Base-by-base conservation (phyloP, 2,888 invertebrate genomes). In the Yponomeuta evonymella region DNA sequence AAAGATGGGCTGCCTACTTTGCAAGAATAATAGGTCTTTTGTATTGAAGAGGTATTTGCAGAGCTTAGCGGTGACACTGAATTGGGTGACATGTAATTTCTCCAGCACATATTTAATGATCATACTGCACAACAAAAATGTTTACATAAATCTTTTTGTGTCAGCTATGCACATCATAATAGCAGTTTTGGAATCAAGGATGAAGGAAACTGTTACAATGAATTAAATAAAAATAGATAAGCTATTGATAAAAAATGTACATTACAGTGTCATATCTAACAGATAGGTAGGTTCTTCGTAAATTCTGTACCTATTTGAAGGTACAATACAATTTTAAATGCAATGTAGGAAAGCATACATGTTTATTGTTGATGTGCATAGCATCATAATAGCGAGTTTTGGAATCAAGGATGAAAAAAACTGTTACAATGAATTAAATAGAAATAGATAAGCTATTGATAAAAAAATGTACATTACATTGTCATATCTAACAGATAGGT, bases 341-440 rank as follows among this genome's bases (percentile, higher is more conserved):
- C 51, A 58, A 12, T 58, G 6, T 58, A 58, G 5, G 15, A 15
- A 12, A 15, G 51, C 51, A 15, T 58, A 58, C 2, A 58, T 58
- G 2, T 4, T 64, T 2, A 29, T 29, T 65, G 74, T 1, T 23
- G 23, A 23, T 23, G 23, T 23, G 23, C 23, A 23, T 23, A 23
- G 23, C 23, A 23, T 23, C 23, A 23, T 2, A 36, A 36, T 36
- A 5, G 5, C 36, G 2, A 36, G 36, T 4, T 36, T 36, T 36
- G 36, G 36, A 36, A 36, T 36, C 36, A 36, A 75, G 74, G 73
- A 77, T 79, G 79, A 79, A 78, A 76, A 78, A 79, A 81, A 79
- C 75, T 71, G 74, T 48, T 72, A 65, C 64, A 23, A 65, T 29
- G 65, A 65, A 65, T 29, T 33, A 65, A 12, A 65, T 10, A 65